Evolutionary conservation across 1,140 invertebrate species (phyloP).

Genomic region (Muscidifurax raptorellus): DNA sequence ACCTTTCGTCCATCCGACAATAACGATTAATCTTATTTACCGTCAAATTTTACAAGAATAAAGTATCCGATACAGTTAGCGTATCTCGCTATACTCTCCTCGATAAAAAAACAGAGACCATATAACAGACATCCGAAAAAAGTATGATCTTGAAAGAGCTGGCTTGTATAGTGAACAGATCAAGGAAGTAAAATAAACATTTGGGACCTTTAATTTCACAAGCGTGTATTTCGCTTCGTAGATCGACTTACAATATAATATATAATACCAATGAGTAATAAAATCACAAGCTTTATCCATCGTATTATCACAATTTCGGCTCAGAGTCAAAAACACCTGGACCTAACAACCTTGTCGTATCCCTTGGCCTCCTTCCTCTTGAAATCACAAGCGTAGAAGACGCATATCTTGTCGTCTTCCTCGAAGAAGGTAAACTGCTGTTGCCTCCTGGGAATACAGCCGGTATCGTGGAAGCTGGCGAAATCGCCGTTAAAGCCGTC

Average conservation of each 20-base stretch:
- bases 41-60: too few species aligned
- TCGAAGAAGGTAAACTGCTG: slow-evolving; percentile 32
- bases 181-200: too few species aligned
- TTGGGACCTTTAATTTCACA: too few species aligned
- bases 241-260: background rate
- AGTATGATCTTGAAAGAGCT: too few species aligned
- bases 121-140: too few species aligned
- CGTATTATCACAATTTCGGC: background rate
- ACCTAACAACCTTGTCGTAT: background rate
- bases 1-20: background rate
- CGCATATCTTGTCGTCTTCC: slow-evolving; percentile 20
- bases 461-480: background rate
- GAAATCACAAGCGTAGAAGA: slow-evolving; percentile 26
- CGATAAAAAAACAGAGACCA: too few species aligned
- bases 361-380: background rate
- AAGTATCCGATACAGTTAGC: too few species aligned
- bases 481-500: background rate
- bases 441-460: background rate
- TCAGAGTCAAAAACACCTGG: slow-evolving; percentile 35
- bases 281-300: too few species aligned
- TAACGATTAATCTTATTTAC: too few species aligned
- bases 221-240: too few species aligned
- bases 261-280: background rate
- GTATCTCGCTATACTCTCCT: too few species aligned
- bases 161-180: too few species aligned